Percentiles rank a stretch among this genome's conserved stretches.
Evolutionary conservation across 2,113 vertebrate species (phyloP).

Genomic region (Aspidoscelis tigris): DNA sequence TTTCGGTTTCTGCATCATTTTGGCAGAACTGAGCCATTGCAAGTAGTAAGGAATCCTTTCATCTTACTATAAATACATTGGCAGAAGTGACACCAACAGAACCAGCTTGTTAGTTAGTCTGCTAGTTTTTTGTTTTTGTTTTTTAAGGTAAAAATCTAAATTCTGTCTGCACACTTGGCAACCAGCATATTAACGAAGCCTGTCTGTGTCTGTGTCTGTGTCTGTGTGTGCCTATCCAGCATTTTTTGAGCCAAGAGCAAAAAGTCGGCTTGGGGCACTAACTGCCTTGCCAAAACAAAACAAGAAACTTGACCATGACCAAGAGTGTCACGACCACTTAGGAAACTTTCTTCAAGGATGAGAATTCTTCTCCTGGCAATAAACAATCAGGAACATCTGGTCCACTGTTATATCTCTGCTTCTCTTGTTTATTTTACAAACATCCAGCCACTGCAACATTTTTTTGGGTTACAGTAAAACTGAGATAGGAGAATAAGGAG

Average conservation of each 20-base stretch:
- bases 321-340: constrained; percentile 69
- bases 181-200: constrained; percentile 63
- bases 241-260: constrained; percentile 65
- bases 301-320: constrained; percentile 42
- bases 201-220: not conserved
- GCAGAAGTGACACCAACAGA: constrained; percentile 59
- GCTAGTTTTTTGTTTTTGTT: constrained; percentile 29
- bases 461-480: constrained; percentile 50
- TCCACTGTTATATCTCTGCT: constrained; percentile 63
- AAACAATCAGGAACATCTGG: constrained; percentile 70
- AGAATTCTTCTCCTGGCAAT: constrained; percentile 69
- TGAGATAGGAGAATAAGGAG: constrained; percentile 43
- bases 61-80: constrained; percentile 66
- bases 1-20: too few relatives aligned
- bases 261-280: constrained; percentile 64
- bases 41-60: constrained; percentile 9
- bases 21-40: too few relatives aligned
- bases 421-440: constrained; percentile 72
- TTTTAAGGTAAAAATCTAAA: constrained; percentile 26
- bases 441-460: constrained; percentile 57
- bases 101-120: constrained; percentile 66
- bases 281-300: constrained; percentile 60
- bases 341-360: constrained; percentile 68
- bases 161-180: constrained; percentile 70
- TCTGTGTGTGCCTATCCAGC: constrained; percentile 48